phyloP scores from a whole-genome alignment of 2,888 invertebrate species.

The Eupithecia vulgata region DNA sequence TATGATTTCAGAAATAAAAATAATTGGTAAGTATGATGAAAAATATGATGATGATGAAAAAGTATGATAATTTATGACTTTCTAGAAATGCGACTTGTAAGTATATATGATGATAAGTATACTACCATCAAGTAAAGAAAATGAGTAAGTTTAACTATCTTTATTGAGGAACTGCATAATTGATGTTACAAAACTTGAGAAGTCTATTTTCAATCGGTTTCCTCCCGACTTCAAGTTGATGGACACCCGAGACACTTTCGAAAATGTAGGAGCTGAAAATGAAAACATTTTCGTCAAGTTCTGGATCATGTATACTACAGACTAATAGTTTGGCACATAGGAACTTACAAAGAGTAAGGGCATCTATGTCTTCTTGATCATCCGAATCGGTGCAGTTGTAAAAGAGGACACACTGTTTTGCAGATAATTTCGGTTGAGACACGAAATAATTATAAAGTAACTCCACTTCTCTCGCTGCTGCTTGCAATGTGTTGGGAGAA shows the following conservation, averaged over 20 bases:
- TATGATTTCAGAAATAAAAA: constrained; percentile 48
- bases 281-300: constrained; percentile 29
- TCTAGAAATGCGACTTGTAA: constrained; percentile 29
- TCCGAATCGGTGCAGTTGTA: constrained; percentile 74
- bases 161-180: constrained; percentile 72
- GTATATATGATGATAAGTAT: constrained; percentile 20
- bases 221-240: constrained; percentile 84
- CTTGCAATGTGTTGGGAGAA: constrained; percentile 75
- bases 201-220: constrained; percentile 84
- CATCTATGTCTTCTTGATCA: constrained; percentile 73
- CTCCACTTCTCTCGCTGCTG: constrained; percentile 84
- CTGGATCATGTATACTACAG: background rate
- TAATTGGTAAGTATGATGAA: background rate
- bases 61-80: constrained; percentile 31
- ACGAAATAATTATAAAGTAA: constrained; percentile 87
- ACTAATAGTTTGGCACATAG: background rate
- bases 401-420: constrained; percentile 87
- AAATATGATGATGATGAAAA: constrained; percentile 14
- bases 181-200: constrained; percentile 76
- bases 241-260: constrained; percentile 84
- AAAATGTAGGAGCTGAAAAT: constrained; percentile 84
- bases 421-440: constrained; percentile 85
- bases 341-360: constrained; percentile 80
- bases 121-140: background rate
- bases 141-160: constrained; percentile 47